Base-by-base conservation (phyloP, 2,888 invertebrate genomes). In the Caenorhabditis sp. region DNA sequence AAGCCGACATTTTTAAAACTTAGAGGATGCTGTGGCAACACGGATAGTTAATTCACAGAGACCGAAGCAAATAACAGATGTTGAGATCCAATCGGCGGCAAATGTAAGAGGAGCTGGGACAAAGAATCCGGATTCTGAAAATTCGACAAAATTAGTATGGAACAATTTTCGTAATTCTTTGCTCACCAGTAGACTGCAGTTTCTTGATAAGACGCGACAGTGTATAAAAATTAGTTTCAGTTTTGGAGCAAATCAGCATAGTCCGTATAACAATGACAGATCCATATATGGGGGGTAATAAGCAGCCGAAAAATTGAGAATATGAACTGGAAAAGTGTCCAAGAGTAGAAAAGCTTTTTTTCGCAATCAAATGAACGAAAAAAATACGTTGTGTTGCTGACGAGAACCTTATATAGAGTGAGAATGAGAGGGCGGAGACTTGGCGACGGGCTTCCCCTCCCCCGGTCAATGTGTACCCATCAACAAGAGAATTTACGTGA, bases 61-160 rank as follows among this genome's bases (percentile, higher is more conserved):
- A 54, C 84, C 84, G 80, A 84, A 84, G 72, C 84, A 84, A 77
- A 84, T 83, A 51, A 84, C 84, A 50, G 84, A 81, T 10, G 79
- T 78, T 24, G 81, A 82, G 58, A 79, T 82, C 84, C 84, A 84
- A 55, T 83, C 78, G 66, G 76, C 76, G 37, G 77, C 62, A 71
- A 80, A 77, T 8, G 70, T 64, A 58, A 71, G 62, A 50, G 61
- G 72, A 50, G 75, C 69, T 12, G 83, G 78, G 23, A 65, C 64
- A 60, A 64, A 68, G 64, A 36, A 57, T 17, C 54, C 60, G 54
- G 58, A 61, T 61, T 57, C 72, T 72, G 62, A n/a, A 71, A 59
- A 24, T 24, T 21, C 21, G 5, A 6, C 3, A 43, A 43, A 43
- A 10, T 43, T 43, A 10, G 14, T 43, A 12, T 37, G 2, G 6